Base-by-base conservation (phyloP, 1,140 invertebrate species). In the Cryptotermes secundus region DNA sequence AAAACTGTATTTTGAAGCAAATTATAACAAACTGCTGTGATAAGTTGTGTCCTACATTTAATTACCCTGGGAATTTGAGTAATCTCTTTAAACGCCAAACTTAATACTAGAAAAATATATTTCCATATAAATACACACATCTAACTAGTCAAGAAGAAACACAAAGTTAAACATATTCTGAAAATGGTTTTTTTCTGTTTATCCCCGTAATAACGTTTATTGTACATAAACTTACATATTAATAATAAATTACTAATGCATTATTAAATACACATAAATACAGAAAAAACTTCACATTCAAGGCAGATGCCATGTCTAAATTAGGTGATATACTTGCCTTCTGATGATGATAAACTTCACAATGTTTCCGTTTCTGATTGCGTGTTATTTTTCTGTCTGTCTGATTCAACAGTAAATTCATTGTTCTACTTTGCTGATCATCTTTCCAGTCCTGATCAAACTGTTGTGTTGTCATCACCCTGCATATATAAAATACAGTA, bases 321-420 rank as follows among this genome's bases (percentile, higher is more conserved):
- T 79, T 34, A n/a, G 35, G 22, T 80, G n/a, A 80, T 80, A 80
- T 80, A 36, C 79, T 86, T 82, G 88, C 89, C 86, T 90, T 91
- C 89, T 99, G 98, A 83, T 99, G 95, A 89, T 99, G 98, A 90
- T 99, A 99, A 86, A 99, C 99, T 92, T 99, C 98, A 91, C 99
- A 98, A 89, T 99, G 98, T 90, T 98, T 96, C 87, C 98, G 92
- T 92, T 99, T 99, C 89, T 99, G 98, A 90, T 99, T 99, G 86
- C 99, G 92, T 2, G 99, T 99, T 86, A 99, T 97, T 92, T 99
- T 99, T 82, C 97, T 91, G 86, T 96, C 95, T 12, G 94, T 93
- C 86, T 94, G 95, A 88, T 96, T 95, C 36, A 93, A 92, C 38
- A 95, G 89, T 83, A 95, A 89, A 89, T 95, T 92, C 22, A 72